phyloP scores from a whole-genome alignment of 2,888 invertebrate species.

The Leptogaster cylindrica region DNA sequence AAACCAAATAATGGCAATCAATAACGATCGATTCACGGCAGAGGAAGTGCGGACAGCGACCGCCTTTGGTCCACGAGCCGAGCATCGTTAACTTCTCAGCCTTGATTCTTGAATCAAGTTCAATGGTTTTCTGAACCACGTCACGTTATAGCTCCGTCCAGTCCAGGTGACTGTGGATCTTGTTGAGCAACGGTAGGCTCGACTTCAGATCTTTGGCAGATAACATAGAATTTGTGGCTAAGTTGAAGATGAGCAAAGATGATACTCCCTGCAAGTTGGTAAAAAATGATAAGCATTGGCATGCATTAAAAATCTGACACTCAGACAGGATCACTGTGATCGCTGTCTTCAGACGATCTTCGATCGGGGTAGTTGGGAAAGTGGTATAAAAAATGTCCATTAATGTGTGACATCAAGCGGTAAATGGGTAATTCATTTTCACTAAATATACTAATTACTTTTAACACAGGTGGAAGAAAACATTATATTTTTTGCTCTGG shows the following conservation, averaged over 20 bases:
- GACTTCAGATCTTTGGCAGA: not conserved
- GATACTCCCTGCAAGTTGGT: no score
- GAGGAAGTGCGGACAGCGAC: not conserved
- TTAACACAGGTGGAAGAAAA: no score
- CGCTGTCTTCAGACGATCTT: no score
- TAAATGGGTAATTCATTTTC: no score
- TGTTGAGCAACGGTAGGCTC: slow-evolving; percentile 4
- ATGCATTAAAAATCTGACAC: no score
- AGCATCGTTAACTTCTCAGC: slow-evolving; percentile 16
- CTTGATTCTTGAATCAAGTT: slow-evolving; percentile 46
- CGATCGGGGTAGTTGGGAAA: no score
- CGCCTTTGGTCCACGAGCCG: not conserved
- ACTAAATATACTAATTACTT: no score
- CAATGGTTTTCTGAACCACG: slow-evolving; percentile 43
- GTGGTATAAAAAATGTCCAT: no score
- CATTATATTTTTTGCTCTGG: no score
- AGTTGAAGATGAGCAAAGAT: not conserved
- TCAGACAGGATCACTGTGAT: no score
- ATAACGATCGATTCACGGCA: slow-evolving; percentile 9
- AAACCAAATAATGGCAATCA: slow-evolving; percentile 24
- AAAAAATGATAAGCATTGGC: no score
- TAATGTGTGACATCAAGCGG: no score
- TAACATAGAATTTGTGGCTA: not conserved
- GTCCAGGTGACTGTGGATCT: slow-evolving; percentile 7
- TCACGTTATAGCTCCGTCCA: slow-evolving; percentile 23